Evolutionary conservation across 2,888 invertebrate species (phyloP).

Genomic region (Prenolepis imparis): DNA sequence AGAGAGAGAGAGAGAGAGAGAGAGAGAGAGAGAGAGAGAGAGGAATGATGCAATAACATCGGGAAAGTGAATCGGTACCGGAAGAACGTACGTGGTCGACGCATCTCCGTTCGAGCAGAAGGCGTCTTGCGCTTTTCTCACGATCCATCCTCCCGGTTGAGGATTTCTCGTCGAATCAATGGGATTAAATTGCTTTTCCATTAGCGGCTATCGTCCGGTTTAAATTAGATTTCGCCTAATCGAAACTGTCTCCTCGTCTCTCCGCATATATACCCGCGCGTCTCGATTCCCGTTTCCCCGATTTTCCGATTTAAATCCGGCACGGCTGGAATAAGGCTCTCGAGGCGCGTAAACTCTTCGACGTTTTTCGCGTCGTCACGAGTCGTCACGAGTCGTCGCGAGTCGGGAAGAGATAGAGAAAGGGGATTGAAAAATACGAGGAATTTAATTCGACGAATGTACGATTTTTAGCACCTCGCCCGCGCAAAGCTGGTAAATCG

Average conservation of each 20-base stretch:
- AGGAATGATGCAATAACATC: neutral
- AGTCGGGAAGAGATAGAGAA: too few relatives aligned
- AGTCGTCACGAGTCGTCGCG: neutral
- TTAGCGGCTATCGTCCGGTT: conserved; percentile 66
- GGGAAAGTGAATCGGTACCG: neutral
- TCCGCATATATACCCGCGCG: neutral
- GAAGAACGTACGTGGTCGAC: conserved; percentile 6
- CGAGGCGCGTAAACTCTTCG: conserved; percentile 31
- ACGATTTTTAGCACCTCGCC: conserved; percentile 38
- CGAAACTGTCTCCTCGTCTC: conserved; percentile 50
- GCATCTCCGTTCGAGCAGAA: conserved; percentile 27
- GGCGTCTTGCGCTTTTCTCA: conserved; percentile 44
- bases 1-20: neutral
- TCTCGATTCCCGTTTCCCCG: conserved; percentile 21
- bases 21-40: too few relatives aligned
- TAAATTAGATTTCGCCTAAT: conserved; percentile 65
- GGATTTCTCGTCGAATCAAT: conserved; percentile 73
- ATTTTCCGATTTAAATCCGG: conserved; percentile 53
- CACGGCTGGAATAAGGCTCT: conserved; percentile 17
- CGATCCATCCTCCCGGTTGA: conserved; percentile 26
- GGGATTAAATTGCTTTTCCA: conserved; percentile 77
- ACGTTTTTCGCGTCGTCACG: neutral
- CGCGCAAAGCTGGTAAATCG: neutral
- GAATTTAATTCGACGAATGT: conserved; percentile 48
- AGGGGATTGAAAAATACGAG: conserved; percentile 9